Evolutionary conservation across 2,113 vertebrate genomes (phyloP), one percentile per base, ranked within the genome.

Genomic region (Seriola dumerili): DNA sequence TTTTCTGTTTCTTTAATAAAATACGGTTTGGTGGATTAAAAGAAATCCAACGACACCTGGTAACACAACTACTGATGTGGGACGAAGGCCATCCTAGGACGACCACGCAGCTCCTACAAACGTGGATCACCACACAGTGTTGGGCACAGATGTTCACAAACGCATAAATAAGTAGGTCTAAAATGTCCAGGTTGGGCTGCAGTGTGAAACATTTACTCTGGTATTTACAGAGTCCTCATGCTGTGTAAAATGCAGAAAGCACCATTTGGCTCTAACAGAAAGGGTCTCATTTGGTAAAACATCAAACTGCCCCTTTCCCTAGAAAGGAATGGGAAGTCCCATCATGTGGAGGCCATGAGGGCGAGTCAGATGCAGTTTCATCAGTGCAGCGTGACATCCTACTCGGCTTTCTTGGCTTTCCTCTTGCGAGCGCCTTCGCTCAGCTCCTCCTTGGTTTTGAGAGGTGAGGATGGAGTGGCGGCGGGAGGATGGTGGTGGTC

Each of bases 371-470:
- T 70, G 77, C 86, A 76, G 80, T 79, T 89, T 84, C 58, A 32
- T 57, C 58, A 61, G 72, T 6, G 38, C n/a, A 9, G 19, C 23
- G n/a, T 11, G 0, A 21, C 17, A 2, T 44, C 87, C 88, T 96
- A 98, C 88, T 99, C 98, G 0, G 96, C 97, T 90, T 99, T 99
- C 95, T 99, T 99, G 48, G 95, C 95, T 94, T 99, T 99, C 91
- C 97, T 94, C 91, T 98, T 99, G 85, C 97, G 96, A 11, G 96
- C 93, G 58, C 98, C 97, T 90, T 99, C 98, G 0, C 96, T 96
- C 85, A 98, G 94, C 89, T 99, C 98, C 89, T 99, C 98, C 91
- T 97, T 97, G 80, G 95, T 96, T 92, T 98, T 99, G 76, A 94
- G 90, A 2, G 96, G 94, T 81, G 96, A 95, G 8, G 95, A 77